A percentile compares a stretch with the other conserved stretches of the same genome.
These are phyloP conservation scores for Eidolon helvum DNA, from an alignment of 2,113 vertebrate genomes.

Conservation along the genomic window DNA sequence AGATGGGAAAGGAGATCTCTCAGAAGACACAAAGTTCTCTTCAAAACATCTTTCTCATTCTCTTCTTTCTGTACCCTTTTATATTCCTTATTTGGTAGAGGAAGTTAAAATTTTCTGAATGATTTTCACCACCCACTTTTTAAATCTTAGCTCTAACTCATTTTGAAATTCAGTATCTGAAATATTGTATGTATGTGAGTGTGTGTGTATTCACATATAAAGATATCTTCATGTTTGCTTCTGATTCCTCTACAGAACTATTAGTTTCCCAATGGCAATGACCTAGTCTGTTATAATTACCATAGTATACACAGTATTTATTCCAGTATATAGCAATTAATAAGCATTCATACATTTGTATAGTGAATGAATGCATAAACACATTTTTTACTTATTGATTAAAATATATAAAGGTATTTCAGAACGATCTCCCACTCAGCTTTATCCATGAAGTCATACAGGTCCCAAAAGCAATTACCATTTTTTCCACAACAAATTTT, in stretches of 20 bases:
- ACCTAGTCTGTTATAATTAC: not conserved
- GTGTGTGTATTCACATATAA: not conserved
- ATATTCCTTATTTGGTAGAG: not conserved
- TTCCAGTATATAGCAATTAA: not conserved
- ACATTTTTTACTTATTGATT: not conserved
- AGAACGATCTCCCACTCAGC: not conserved
- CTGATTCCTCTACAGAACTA: not conserved
- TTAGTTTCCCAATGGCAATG: not conserved
- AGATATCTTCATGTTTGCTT: not conserved
- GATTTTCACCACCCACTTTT: not conserved
- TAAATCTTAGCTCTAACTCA: not conserved
- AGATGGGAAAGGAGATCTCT: not conserved
- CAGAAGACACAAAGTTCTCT: not conserved
- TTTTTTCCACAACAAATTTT: slow-evolving; percentile 32
- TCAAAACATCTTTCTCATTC: not conserved
- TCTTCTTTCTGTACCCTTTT: not conserved
- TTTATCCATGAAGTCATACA: not conserved
- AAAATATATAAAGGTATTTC: not conserved
- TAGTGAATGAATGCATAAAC: not conserved
- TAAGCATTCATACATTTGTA: not conserved
- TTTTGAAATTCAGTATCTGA: not conserved
- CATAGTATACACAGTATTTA: not conserved
- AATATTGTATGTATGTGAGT: not conserved
- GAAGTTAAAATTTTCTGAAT: not conserved
- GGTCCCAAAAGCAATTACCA: slow-evolving; percentile 28